Conservation (phyloP, 2,888 invertebrate genomes). For the Drosophila trichaetosa region DNA sequence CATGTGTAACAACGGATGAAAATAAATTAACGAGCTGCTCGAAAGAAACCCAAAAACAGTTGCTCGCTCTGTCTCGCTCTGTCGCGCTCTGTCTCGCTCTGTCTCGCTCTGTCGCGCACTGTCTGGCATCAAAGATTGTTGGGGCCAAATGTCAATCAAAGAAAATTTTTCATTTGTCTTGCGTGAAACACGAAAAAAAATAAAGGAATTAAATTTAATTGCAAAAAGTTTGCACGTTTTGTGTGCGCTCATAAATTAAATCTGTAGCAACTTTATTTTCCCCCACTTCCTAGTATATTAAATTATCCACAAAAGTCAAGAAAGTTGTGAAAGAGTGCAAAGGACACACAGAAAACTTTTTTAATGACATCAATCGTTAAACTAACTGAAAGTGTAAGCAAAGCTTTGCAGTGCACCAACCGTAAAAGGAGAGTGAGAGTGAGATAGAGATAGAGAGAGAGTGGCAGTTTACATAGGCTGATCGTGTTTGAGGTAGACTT, state of each 20-base stretch:
- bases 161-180: constrained; percentile 36
- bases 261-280: constrained; percentile 42
- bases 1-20: constrained; percentile 46
- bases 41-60: constrained; percentile 1
- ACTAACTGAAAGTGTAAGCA: constrained; percentile 7
- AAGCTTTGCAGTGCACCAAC: background rate
- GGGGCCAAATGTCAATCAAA: constrained; percentile 47
- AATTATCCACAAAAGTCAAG: constrained; percentile 54
- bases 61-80: background rate
- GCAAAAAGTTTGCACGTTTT: constrained; percentile 40
- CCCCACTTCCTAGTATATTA: constrained; percentile 56
- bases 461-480: background rate
- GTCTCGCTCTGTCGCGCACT: constrained; percentile 2
- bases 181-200: constrained; percentile 16
- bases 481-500: background rate
- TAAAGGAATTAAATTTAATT: constrained; percentile 44
- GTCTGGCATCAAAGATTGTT: constrained; percentile 12
- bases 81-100: background rate
- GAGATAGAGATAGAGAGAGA: background rate
- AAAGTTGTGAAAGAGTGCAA: constrained; percentile 11
- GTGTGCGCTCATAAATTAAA: constrained; percentile 57
- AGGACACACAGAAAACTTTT: constrained; percentile 49
- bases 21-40: constrained; percentile 53
- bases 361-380: constrained; percentile 51
- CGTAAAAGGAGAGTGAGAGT: background rate